phyloP scores from a whole-genome alignment of 2,888 invertebrate genomes.

The Tetragonisca angustula region DNA sequence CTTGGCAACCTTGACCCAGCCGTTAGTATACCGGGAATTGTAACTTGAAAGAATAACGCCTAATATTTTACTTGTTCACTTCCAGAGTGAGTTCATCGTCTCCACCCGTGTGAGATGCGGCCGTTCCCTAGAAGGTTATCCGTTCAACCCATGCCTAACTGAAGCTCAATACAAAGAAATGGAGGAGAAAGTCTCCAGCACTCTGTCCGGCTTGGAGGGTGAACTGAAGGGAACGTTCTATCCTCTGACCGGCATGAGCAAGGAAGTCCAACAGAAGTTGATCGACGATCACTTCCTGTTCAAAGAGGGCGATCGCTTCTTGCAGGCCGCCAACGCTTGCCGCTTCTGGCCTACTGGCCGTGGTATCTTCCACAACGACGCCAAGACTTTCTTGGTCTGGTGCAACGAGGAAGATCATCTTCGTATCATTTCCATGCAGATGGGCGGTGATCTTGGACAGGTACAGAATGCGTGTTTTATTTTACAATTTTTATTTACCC shows the following conservation, averaged over 20 bases:
- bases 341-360: conserved; percentile 98
- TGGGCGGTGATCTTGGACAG: conserved; percentile 95
- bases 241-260: conserved; percentile 97
- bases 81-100: conserved; percentile 92
- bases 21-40: conserved; percentile 72
- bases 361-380: conserved; percentile 98
- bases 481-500: no score
- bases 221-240: conserved; percentile 98
- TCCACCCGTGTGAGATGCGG: conserved; percentile 98
- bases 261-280: conserved; percentile 97
- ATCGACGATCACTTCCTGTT: conserved; percentile 99
- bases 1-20: conserved; percentile 97
- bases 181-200: conserved; percentile 94
- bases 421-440: conserved; percentile 99
- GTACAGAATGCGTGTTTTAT: conserved; percentile 64
- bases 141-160: conserved; percentile 98
- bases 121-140: conserved; percentile 96
- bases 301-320: conserved; percentile 97
- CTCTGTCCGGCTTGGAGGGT: conserved; percentile 92
- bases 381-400: conserved; percentile 99
- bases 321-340: conserved; percentile 97
- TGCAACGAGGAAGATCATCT: conserved; percentile 99
- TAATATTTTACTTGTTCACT: background rate
- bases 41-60: background rate
- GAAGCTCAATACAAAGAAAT: conserved; percentile 99